These are phyloP conservation scores for Lethenteron camtschaticum DNA, from an alignment of 2,113 vertebrate genomes.

Conservation along the genomic window DNA sequence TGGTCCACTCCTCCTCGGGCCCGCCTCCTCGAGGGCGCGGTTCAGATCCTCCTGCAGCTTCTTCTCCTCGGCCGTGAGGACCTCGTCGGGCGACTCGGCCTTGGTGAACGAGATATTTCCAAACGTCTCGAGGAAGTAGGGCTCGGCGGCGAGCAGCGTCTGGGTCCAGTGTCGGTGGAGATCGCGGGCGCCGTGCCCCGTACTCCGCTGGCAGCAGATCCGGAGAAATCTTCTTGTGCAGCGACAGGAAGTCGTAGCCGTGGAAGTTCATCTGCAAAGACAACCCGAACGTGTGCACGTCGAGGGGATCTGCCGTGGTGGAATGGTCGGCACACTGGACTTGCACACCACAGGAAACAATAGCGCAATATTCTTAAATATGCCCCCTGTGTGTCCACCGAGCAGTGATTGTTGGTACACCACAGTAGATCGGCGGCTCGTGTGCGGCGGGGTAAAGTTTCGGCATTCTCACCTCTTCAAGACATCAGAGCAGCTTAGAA, in stretches of 20 bases:
- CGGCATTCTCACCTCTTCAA: too few species aligned
- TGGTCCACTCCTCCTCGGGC: constrained; percentile 2
- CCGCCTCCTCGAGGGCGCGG: not conserved
- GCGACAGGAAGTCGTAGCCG: constrained; percentile 63
- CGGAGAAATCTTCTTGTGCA: constrained; percentile 53
- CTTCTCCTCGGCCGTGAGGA: constrained; percentile 1
- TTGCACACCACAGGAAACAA: too few species aligned
- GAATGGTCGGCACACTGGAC: too few species aligned
- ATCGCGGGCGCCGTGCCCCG: constrained; percentile 54
- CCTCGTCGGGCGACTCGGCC: not conserved
- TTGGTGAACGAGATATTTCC: not conserved
- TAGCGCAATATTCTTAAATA: too few species aligned
- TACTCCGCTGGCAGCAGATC: constrained; percentile 70
- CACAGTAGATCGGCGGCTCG: too few species aligned
- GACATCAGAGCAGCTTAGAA: too few species aligned
- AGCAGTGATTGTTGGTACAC: too few species aligned
- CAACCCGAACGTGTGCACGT: too few species aligned
- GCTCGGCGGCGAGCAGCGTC: constrained; percentile 54
- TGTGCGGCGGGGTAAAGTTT: too few species aligned
- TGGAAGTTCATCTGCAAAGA: constrained; percentile 24
- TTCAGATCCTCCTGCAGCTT: not conserved
- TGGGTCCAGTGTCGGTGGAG: constrained; percentile 45
- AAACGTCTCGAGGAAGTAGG: constrained; percentile 63
- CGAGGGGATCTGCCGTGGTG: too few species aligned
- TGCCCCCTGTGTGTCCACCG: too few species aligned